phyloP scores from a whole-genome alignment of 2,888 invertebrate species.

The Colostygia pectinataria region DNA sequence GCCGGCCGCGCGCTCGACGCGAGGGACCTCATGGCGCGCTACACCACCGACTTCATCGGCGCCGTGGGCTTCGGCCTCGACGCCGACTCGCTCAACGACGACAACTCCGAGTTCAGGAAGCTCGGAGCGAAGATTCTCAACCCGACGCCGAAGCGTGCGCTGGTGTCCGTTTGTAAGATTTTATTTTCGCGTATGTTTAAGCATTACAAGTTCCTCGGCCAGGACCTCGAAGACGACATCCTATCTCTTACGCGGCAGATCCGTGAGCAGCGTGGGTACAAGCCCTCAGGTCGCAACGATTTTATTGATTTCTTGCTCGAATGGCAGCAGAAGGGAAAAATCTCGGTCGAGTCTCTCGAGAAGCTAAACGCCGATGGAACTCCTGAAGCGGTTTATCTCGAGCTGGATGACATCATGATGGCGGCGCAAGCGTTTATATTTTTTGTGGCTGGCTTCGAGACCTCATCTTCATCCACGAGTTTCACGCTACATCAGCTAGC shows the following conservation, averaged over 20 bases:
- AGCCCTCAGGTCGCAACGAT: slow-evolving; percentile 56
- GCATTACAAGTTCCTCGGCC: slow-evolving; percentile 40
- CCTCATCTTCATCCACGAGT: slow-evolving; percentile 70
- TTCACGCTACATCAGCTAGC: slow-evolving; percentile 63
- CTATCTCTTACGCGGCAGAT: slow-evolving; percentile 17
- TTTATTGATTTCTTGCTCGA: slow-evolving; percentile 56
- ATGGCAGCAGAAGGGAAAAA: slow-evolving; percentile 46
- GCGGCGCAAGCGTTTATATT: slow-evolving; percentile 64
- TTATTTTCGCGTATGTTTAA: slow-evolving; percentile 52
- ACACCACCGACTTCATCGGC: slow-evolving; percentile 64
- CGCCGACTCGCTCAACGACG: slow-evolving; percentile 55
- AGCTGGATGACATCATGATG: slow-evolving; percentile 48
- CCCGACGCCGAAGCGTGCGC: slow-evolving; percentile 28
- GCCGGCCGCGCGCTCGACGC: slow-evolving; percentile 45
- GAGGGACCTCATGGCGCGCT: slow-evolving; percentile 63
- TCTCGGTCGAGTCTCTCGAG: slow-evolving; percentile 50
- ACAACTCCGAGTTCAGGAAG: slow-evolving; percentile 54
- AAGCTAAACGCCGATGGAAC: slow-evolving; percentile 44
- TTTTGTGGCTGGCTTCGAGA: slow-evolving; percentile 75
- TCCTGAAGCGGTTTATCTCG: slow-evolving; percentile 41
- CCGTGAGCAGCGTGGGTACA: slow-evolving; percentile 40
- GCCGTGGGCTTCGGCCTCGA: slow-evolving; percentile 63
- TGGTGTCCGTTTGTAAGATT: slow-evolving; percentile 43
- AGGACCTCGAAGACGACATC: slow-evolving; percentile 49
- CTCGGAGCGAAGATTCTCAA: slow-evolving; percentile 53